A percentile compares a stretch with the other conserved stretches of the same genome.
Evolutionary conservation across 2,113 vertebrate genomes (phyloP).

Genomic region (Amia ocellicauda): DNA sequence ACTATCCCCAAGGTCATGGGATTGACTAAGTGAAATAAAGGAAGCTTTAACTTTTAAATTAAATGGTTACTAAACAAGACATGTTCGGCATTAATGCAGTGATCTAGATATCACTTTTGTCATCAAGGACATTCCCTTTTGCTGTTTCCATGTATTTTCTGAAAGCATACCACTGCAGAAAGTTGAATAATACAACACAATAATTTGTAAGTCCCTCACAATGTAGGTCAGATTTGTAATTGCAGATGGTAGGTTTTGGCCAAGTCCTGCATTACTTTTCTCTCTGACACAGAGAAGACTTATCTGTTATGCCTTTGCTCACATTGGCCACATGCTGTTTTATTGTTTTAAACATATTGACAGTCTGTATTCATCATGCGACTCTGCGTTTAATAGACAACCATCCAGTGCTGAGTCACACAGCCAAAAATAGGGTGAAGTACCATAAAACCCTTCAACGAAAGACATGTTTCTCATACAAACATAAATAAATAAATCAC

Average conservation of each 20-base stretch:
- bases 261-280: neutral
- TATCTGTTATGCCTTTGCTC: neutral
- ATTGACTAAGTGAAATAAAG: neutral
- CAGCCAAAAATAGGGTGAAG: no score
- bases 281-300: neutral
- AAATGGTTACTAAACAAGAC: constrained; percentile 11
- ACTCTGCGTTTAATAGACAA: neutral
- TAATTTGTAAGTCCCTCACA: neutral
- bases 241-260: neutral
- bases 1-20: constrained; percentile 1
- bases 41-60: constrained; percentile 11
- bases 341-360: constrained; percentile 1
- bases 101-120: neutral
- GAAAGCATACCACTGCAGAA: neutral
- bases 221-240: neutral
- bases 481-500: no score
- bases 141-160: neutral
- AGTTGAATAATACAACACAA: neutral
- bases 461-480: no score
- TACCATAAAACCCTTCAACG: no score
- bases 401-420: neutral
- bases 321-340: neutral
- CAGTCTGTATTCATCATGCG: neutral
- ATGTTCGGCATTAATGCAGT: constrained; percentile 2
- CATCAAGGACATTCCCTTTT: constrained; percentile 1